Evolutionary conservation across 2,888 invertebrate genomes (phyloP).

Genomic region (Drosophila percnosoma): DNA sequence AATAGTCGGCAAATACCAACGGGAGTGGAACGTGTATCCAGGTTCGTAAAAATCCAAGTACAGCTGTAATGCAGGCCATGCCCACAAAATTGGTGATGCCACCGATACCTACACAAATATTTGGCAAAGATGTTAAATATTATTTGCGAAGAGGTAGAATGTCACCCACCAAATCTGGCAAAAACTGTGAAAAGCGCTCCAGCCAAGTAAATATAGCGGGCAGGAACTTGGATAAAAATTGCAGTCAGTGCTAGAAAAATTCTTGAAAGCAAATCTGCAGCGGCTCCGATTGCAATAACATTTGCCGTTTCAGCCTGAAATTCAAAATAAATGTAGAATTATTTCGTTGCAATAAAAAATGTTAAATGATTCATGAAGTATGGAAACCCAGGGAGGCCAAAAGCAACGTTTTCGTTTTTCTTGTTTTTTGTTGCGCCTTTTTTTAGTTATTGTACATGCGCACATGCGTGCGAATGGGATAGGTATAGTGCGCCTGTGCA

Average conservation of each 20-base stretch:
- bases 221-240: constrained; percentile 87
- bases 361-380: background rate
- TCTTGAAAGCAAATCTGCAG: constrained; percentile 89
- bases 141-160: background rate
- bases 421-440: background rate
- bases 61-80: constrained; percentile 87
- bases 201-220: constrained; percentile 88
- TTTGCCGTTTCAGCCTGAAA: constrained; percentile 87
- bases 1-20: constrained; percentile 89
- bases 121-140: background rate
- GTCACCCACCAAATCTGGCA: constrained; percentile 88
- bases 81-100: constrained; percentile 86
- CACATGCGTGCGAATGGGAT: constrained; percentile 17
- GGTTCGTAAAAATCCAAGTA: constrained; percentile 89
- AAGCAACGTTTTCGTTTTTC: constrained; percentile 15
- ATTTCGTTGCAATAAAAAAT: background rate
- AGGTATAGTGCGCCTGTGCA: background rate
- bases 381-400: background rate
- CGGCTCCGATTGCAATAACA: constrained; percentile 89
- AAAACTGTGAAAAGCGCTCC: constrained; percentile 89
- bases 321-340: background rate
- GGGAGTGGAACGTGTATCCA: constrained; percentile 90
- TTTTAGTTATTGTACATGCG: background rate
- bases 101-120: constrained; percentile 85
- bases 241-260: constrained; percentile 87